phyloP scores from a whole-genome alignment of 2,888 invertebrate genomes.

The Sipha maydis region DNA sequence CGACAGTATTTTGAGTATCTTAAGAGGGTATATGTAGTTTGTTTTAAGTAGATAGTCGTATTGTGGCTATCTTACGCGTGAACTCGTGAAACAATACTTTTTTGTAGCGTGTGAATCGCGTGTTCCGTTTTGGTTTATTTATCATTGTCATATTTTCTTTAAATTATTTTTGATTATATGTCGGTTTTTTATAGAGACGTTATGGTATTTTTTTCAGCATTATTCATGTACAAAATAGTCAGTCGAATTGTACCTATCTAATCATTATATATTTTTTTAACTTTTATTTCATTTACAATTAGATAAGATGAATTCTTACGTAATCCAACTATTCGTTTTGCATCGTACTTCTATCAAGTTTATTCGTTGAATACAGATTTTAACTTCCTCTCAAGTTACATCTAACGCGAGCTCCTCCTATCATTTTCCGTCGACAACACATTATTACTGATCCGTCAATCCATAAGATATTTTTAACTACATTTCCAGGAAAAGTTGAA shows the following conservation, averaged over 20 bases:
- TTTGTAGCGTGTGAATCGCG: not conserved
- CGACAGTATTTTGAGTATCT: not conserved
- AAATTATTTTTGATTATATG: not conserved
- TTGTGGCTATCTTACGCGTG: not conserved
- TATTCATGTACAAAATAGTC: conserved; percentile 46
- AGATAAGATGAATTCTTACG: too few relatives aligned
- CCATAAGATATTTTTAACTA: too few relatives aligned
- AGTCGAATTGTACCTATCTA: conserved; percentile 13
- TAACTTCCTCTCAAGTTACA: not conserved
- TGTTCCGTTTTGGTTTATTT: not conserved
- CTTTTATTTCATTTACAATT: not conserved
- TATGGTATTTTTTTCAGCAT: conserved; percentile 23
- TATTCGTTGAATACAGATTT: too few relatives aligned
- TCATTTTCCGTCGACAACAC: not conserved
- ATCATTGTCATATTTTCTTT: not conserved
- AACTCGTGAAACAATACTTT: too few relatives aligned
- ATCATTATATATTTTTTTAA: conserved; percentile 29
- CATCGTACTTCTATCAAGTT: not conserved
- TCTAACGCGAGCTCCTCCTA: not conserved
- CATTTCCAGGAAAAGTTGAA: too few relatives aligned
- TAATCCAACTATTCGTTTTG: not conserved
- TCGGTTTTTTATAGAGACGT: not conserved
- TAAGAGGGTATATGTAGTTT: not conserved
- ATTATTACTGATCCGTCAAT: too few relatives aligned
- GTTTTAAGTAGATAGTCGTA: not conserved